These are phyloP conservation scores for Macropus fuliginosus DNA, from an alignment of 2,797 vertebrate species.

Conservation along the genomic window DNA sequence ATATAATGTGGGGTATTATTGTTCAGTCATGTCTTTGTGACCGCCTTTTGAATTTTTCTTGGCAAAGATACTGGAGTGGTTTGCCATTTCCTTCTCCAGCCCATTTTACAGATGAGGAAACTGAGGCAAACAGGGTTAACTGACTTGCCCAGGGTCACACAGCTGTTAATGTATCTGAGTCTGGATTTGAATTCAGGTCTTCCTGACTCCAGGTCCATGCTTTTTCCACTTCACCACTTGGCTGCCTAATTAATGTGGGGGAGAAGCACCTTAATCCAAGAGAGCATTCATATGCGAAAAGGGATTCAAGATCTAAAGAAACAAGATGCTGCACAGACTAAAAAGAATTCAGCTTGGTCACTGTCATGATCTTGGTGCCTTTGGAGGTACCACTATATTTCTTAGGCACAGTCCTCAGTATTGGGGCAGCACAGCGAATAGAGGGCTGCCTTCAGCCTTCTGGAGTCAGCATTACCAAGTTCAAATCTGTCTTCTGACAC, in stretches of 20 bases:
- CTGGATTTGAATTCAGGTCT: neutral
- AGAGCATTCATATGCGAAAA: neutral
- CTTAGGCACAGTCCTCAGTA: neutral
- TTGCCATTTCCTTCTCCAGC: too few relatives aligned
- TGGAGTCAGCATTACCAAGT: neutral
- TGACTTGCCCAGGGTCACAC: too few relatives aligned
- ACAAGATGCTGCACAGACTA: neutral
- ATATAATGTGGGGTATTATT: too few relatives aligned
- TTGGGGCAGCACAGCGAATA: neutral
- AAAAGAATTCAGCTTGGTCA: neutral
- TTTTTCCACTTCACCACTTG: neutral
- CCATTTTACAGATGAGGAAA: too few relatives aligned
- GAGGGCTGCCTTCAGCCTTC: neutral
- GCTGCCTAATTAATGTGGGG: too few relatives aligned
- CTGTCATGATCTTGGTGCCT: neutral
- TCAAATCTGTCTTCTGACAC: neutral
- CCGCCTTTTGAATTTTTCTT: too few relatives aligned
- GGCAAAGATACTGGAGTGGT: too few relatives aligned
- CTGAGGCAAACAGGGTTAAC: too few relatives aligned
- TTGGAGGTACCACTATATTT: neutral
- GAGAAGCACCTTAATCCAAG: neutral
- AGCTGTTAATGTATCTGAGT: too few relatives aligned
- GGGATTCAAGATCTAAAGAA: neutral
- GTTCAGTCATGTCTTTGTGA: too few relatives aligned
- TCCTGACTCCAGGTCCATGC: neutral